Conservation (phyloP, 2,888 invertebrate species). For the Metalampra italica region DNA sequence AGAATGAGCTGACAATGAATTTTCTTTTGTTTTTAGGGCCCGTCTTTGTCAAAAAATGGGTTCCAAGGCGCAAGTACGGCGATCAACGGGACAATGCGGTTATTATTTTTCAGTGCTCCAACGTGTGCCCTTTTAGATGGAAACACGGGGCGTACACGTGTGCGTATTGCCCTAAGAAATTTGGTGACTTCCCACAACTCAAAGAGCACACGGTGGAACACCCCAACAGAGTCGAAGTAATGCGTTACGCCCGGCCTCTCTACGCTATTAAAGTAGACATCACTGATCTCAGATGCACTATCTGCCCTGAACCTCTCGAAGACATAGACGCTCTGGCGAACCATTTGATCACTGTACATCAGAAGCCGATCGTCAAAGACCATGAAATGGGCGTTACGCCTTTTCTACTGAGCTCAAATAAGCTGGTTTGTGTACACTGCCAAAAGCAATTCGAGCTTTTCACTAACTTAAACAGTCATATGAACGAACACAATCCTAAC, state of each 20-base stretch:
- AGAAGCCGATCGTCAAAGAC: slow-evolving; percentile 41
- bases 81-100: slow-evolving; percentile 68
- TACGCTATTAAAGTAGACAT: slow-evolving; percentile 57
- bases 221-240: slow-evolving; percentile 42
- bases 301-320: slow-evolving; percentile 37
- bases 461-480: slow-evolving; percentile 55
- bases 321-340: slow-evolving; percentile 44
- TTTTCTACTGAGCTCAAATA: slow-evolving; percentile 34
- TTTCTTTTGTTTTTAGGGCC: slow-evolving; percentile 55
- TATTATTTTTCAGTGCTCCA: slow-evolving; percentile 59
- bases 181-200: slow-evolving; percentile 50
- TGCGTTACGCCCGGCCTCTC: slow-evolving; percentile 35
- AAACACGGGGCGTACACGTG: slow-evolving; percentile 56
- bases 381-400: slow-evolving; percentile 53
- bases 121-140: slow-evolving; percentile 64
- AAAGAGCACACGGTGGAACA: slow-evolving; percentile 45
- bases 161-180: slow-evolving; percentile 50
- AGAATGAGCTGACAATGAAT: slow-evolving; percentile 30
- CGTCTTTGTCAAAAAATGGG: slow-evolving; percentile 47
- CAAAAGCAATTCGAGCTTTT: slow-evolving; percentile 49
- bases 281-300: slow-evolving; percentile 46
- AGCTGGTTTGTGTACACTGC: slow-evolving; percentile 48
- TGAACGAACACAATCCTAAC: slow-evolving; percentile 61
- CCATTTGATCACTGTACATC: slow-evolving; percentile 46
- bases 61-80: slow-evolving; percentile 52